A percentile compares a stretch with the other conserved stretches of the same genome.
phyloP scores from a whole-genome alignment of 2,113 vertebrate genomes.

The Pipa parva region DNA sequence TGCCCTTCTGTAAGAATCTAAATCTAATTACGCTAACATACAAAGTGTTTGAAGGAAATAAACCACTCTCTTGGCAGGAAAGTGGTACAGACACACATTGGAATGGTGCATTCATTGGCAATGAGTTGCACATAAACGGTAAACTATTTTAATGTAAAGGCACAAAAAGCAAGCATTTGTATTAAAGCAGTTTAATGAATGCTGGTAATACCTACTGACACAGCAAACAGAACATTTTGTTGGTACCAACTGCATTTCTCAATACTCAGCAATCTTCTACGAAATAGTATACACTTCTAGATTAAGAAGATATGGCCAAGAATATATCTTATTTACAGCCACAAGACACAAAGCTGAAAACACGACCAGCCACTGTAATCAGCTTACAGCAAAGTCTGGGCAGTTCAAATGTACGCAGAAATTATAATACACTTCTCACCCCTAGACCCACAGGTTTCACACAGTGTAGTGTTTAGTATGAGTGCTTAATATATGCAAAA shows the following conservation, averaged over 20 bases:
- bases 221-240: background rate
- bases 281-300: background rate
- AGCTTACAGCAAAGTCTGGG: background rate
- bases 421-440: background rate
- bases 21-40: too few species aligned
- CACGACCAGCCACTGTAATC: background rate
- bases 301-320: background rate
- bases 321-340: background rate
- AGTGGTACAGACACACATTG: too few species aligned
- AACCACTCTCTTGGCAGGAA: too few species aligned
- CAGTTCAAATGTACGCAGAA: too few species aligned
- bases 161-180: slow-evolving; percentile 25
- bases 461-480: background rate
- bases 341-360: background rate
- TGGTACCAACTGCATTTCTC: background rate
- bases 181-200: slow-evolving; percentile 18
- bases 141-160: slow-evolving; percentile 33
- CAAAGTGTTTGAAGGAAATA: too few species aligned
- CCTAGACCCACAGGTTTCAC: background rate
- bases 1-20: too few species aligned
- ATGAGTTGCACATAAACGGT: too few species aligned
- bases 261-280: background rate
- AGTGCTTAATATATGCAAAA: background rate
- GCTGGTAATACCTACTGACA: slow-evolving; percentile 6
- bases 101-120: too few species aligned